Base-by-base conservation (phyloP, 2,797 vertebrate genomes). In the Myripristis murdjan region DNA sequence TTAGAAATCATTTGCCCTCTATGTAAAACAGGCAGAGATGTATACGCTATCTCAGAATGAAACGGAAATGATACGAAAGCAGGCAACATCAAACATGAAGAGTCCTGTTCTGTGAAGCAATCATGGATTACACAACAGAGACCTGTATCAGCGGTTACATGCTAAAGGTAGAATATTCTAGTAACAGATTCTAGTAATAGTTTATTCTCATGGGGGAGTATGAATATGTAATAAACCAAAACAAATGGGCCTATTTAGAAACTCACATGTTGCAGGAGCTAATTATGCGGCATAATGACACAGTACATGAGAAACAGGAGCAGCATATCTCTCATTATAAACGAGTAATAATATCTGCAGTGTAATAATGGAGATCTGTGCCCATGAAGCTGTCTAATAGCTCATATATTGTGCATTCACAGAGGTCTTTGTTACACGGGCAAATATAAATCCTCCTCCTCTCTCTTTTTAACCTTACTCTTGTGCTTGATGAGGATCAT, bases 1-100 rank as follows among this genome's bases (percentile, higher is more conserved):
- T 88, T 77, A 86, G 65, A 70, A 87, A 85, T 73, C 69, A 77
- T 85, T 77, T 82, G 79, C 79, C 74, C 57, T 43, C 23, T 22
- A 52, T 70, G 70, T 48, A 83, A 73, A 87, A 85, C 69, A 77
- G 65, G 49, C 68, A 79, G 57, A 83, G 70, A 87, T 80, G 59
- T 85, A 82, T 67, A 75, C 11, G 11, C 47, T 24, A 31, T 83
- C 51, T 83, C 68, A 67, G 67, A 18, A 26, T 49, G 63, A 81
- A 78, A 70, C 55, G 60, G 43, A 64, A 3, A 1, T 35, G 26
- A 56, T 56, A 87, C 77, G 63, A 81, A 82, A 75, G 61, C 70
- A 46, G 43, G 48, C 44, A 16, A 10, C 51, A 77, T 79, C 49
- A 78, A 71, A 70, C 59, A 23, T 49, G 5, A 43, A 26, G 22